Conservation (phyloP, 2,113 vertebrate genomes). For the Gopherus flavomarginatus region DNA sequence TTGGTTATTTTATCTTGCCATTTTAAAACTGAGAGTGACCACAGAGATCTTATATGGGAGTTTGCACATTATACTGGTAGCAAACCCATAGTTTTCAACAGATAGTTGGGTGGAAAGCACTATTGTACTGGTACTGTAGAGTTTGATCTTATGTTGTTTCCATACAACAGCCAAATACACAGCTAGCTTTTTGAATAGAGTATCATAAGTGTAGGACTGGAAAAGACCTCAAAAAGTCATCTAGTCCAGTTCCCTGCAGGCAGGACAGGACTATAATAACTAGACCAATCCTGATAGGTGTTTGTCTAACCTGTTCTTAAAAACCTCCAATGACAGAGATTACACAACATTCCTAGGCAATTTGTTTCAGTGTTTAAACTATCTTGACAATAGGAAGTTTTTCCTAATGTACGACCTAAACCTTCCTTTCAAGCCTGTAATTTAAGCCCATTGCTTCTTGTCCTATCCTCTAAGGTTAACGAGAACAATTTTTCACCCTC, state of each 20-base stretch:
- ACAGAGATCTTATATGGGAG: conserved; percentile 3
- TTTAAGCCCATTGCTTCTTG: neutral
- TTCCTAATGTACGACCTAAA: neutral
- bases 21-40: neutral
- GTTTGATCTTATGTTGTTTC: conserved; percentile 3
- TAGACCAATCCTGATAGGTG: neutral
- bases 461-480: neutral
- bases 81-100: neutral
- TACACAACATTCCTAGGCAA: neutral
- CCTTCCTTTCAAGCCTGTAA: neutral
- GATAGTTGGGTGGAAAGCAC: conserved; percentile 9
- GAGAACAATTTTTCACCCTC: neutral
- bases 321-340: neutral
- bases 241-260: neutral
- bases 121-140: neutral
- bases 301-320: neutral
- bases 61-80: neutral
- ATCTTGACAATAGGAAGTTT: neutral
- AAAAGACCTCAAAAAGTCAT: neutral
- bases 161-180: neutral
- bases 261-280: neutral
- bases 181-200: neutral
- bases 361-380: neutral
- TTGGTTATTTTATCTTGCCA: neutral
- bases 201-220: neutral